Evolutionary conservation across 2,888 invertebrate species (phyloP).

Genomic region (Leptopterna dolabrata): DNA sequence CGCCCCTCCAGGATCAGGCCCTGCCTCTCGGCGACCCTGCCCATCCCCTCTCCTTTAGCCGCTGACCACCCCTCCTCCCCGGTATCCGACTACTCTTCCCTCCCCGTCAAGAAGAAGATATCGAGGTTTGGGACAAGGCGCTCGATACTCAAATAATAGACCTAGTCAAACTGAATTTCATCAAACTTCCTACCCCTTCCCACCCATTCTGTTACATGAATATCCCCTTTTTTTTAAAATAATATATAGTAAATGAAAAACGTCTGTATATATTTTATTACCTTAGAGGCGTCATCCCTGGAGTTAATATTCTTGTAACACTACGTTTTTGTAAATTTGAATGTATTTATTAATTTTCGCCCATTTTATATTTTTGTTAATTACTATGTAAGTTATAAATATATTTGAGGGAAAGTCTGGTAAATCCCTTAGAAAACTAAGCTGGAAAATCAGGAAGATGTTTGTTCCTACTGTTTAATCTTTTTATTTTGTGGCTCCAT

Average conservation of each 20-base stretch:
- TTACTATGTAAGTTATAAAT: neutral
- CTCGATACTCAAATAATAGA: conserved; percentile 24
- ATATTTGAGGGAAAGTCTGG: no score
- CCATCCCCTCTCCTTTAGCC: conserved; percentile 18
- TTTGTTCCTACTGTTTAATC: neutral
- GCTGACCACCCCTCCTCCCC: conserved; percentile 12
- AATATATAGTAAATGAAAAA: neutral
- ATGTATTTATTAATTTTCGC: neutral
- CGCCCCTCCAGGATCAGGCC: conserved; percentile 12
- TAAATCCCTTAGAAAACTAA: neutral
- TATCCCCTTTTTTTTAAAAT: neutral
- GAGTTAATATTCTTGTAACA: neutral
- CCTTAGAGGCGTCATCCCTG: neutral
- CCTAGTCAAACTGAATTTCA: conserved; percentile 36
- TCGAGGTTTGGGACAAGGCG: conserved; percentile 25
- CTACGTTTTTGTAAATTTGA: neutral
- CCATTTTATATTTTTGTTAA: neutral
- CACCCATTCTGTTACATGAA: neutral
- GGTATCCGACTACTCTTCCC: neutral
- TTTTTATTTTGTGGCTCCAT: no score
- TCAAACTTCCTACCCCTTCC: neutral
- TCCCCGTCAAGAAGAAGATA: conserved; percentile 36
- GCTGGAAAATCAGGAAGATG: neutral
- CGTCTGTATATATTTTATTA: neutral
- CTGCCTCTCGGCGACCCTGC: conserved; percentile 16